A percentile compares a stretch with the other conserved stretches of the same genome.
Conservation (phyloP, 2,888 invertebrate genomes). For the Drosophila conformis region DNA sequence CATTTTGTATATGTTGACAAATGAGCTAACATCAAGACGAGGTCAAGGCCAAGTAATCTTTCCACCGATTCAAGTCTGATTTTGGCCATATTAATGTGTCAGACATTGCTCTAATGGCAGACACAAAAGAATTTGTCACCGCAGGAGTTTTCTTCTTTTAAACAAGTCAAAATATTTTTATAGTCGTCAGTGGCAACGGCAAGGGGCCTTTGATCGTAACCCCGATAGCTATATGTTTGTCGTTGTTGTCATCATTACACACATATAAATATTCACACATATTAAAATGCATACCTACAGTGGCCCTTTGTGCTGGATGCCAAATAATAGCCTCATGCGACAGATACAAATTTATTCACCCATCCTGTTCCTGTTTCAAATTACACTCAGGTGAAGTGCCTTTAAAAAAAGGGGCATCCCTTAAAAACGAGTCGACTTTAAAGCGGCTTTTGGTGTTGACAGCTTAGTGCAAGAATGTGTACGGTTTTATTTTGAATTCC, state of each 20-base stretch:
- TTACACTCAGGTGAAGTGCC: conserved; percentile 40
- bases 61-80: background rate
- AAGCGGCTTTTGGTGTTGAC: conserved; percentile 21
- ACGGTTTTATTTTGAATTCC: background rate
- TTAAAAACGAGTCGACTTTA: conserved; percentile 25
- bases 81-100: conserved; percentile 3
- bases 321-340: conserved; percentile 72
- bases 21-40: background rate
- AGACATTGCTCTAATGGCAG: background rate
- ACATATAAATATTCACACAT: conserved; percentile 68
- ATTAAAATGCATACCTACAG: conserved; percentile 67
- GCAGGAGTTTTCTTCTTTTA: conserved; percentile 6
- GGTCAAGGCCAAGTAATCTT: background rate
- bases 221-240: conserved; percentile 1
- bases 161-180: conserved; percentile 23
- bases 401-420: conserved; percentile 23
- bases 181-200: conserved; percentile 1
- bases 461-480: conserved; percentile 18
- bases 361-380: conserved; percentile 71
- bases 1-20: background rate
- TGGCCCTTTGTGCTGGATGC: conserved; percentile 50
- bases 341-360: conserved; percentile 75
- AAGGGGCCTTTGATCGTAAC: conserved; percentile 50
- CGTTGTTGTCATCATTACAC: conserved; percentile 36
- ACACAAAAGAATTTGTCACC: conserved; percentile 12